phyloP scores from a whole-genome alignment of 2,797 vertebrate genomes.

The Galagoides demidoff region DNA sequence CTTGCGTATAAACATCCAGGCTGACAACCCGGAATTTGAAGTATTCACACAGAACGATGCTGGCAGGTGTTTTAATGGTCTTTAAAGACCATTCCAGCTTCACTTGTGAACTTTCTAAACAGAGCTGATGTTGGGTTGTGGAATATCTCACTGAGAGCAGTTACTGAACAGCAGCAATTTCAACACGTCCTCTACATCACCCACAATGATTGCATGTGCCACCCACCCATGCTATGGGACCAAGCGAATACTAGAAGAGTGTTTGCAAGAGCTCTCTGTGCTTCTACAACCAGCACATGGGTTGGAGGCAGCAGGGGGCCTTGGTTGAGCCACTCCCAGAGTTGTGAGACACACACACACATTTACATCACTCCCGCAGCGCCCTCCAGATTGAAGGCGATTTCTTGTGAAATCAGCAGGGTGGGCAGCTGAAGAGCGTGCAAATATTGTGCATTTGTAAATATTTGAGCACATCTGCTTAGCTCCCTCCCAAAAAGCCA shows the following conservation, averaged over 20 bases:
- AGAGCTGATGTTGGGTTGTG: neutral
- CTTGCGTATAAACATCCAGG: neutral
- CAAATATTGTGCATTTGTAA: conserved; percentile 89
- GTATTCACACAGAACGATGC: neutral
- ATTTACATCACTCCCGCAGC: conserved; percentile 23
- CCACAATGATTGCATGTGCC: rapidly evolving
- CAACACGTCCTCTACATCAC: neutral
- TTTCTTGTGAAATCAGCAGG: conserved; percentile 84
- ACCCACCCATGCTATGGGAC: rapidly evolving
- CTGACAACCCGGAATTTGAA: neutral
- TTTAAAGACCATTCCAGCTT: neutral
- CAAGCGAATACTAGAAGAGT: neutral
- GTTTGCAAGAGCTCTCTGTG: neutral
- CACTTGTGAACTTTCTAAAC: neutral
- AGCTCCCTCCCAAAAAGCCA: conserved; percentile 83
- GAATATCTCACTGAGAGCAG: neutral
- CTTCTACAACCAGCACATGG: rapidly evolving
- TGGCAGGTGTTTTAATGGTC: too few species aligned
- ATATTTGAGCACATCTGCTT: conserved; percentile 89
- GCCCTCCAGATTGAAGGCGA: conserved; percentile 84
- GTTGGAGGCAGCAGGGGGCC: neutral
- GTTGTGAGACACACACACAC: conserved; percentile 46
- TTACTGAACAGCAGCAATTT: neutral
- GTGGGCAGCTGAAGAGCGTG: conserved; percentile 86
- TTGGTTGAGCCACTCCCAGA: neutral